Percentiles rank a stretch among this genome's conserved stretches.
Conservation (phyloP, 2,888 invertebrate species). For the Callinectes sapidus region DNA sequence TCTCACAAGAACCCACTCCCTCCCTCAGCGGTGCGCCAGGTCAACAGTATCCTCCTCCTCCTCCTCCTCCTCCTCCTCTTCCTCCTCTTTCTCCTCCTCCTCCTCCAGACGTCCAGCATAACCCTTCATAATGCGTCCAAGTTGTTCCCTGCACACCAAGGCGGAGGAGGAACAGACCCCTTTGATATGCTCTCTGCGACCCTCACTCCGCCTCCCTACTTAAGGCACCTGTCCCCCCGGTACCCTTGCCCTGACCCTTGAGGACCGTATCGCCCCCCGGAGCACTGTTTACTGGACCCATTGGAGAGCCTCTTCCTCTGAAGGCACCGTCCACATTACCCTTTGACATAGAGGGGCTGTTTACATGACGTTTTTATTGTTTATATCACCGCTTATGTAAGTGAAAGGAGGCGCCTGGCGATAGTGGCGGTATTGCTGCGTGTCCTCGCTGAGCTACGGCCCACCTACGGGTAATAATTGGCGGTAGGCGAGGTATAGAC, state of each 20-base stretch:
- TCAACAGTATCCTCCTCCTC: slow-evolving; percentile 24
- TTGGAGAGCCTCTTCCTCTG: background rate
- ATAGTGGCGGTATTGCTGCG: background rate
- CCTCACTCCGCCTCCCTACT: slow-evolving; percentile 8
- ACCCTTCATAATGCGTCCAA: slow-evolving; percentile 32
- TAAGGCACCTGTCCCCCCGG: background rate
- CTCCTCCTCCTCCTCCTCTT: slow-evolving; percentile 10
- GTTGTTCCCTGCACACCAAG: slow-evolving; percentile 16
- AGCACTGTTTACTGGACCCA: slow-evolving; percentile 17
- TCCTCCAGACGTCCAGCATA: background rate
- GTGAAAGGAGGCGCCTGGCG: background rate
- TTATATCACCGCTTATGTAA: slow-evolving; percentile 33
- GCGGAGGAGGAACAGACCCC: background rate
- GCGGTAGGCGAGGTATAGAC: background rate
- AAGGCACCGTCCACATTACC: slow-evolving; percentile 3
- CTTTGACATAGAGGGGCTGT: slow-evolving; percentile 18
- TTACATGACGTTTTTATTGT: slow-evolving; percentile 26
- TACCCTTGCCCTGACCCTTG: background rate
- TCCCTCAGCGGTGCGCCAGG: slow-evolving; percentile 7
- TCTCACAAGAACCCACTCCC: background rate
- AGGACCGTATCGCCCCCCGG: slow-evolving; percentile 16
- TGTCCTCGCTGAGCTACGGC: background rate
- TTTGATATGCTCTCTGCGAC: slow-evolving; percentile 30
- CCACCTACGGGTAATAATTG: slow-evolving; percentile 7
- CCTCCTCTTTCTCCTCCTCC: slow-evolving; percentile 12